A percentile compares a stretch with the other conserved stretches of the same genome.
Conservation (phyloP, 2,888 invertebrate genomes). For the Cosmia pyralina region DNA sequence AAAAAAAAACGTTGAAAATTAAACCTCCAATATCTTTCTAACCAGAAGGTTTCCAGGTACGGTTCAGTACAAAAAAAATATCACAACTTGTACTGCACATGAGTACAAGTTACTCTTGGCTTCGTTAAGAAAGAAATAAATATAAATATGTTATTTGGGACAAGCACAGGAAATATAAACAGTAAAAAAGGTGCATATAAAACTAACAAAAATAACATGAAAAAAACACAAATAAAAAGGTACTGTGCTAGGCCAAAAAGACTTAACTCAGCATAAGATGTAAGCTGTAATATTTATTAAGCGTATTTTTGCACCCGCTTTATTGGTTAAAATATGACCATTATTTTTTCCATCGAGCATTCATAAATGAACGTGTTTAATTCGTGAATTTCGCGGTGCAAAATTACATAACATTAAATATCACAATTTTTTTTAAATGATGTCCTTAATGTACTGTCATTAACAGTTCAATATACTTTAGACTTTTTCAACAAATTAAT, state of each 20-base stretch:
- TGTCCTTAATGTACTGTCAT: too few species aligned
- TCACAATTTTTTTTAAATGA: neutral
- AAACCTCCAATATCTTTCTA: neutral
- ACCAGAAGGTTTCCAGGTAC: too few species aligned
- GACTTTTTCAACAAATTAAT: too few species aligned
- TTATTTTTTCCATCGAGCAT: neutral
- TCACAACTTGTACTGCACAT: neutral
- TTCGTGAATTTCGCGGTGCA: conserved; percentile 5
- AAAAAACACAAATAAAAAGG: too few species aligned
- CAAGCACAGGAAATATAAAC: too few species aligned
- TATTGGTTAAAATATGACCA: neutral
- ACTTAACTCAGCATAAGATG: too few species aligned
- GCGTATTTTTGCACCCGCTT: neutral
- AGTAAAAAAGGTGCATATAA: too few species aligned
- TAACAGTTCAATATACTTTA: neutral
- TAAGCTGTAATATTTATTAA: too few species aligned
- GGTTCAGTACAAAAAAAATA: neutral
- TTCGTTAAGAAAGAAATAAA: neutral
- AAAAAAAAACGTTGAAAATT: neutral
- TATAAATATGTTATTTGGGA: too few species aligned
- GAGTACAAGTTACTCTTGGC: too few species aligned
- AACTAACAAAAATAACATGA: too few species aligned
- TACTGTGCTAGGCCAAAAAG: too few species aligned
- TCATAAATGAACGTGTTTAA: neutral
- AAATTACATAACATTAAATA: neutral